These are phyloP conservation scores for Falco naumanni DNA, from an alignment of 2,797 vertebrate species.

Conservation along the genomic window DNA sequence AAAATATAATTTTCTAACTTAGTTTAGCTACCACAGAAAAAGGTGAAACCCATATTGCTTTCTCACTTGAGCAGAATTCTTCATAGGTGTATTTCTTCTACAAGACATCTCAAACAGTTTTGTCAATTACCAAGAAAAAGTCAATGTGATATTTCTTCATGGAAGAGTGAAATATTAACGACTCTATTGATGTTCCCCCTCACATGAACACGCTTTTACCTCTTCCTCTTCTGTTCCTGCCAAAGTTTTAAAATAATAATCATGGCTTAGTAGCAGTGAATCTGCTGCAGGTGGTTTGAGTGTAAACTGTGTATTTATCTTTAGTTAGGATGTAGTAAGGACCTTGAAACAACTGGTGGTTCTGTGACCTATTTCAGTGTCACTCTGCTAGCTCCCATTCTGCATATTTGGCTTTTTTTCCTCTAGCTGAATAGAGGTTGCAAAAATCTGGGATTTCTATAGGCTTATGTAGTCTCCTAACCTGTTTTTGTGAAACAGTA, in stretches of 20 bases:
- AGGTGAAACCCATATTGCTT: background rate
- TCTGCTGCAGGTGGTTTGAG: background rate
- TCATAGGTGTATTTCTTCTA: background rate
- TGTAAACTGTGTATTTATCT: background rate
- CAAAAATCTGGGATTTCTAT: background rate
- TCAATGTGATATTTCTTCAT: background rate
- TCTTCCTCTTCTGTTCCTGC: background rate
- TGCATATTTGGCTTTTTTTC: background rate
- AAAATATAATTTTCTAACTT: background rate
- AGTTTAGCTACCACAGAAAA: background rate
- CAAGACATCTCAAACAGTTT: background rate
- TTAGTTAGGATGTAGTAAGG: background rate
- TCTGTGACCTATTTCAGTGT: background rate
- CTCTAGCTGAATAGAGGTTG: background rate
- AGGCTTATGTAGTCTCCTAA: background rate
- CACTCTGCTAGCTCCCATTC: background rate
- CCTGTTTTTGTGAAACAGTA: background rate
- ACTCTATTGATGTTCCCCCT: background rate
- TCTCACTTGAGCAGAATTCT: background rate
- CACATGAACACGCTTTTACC: background rate
- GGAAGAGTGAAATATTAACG: background rate
- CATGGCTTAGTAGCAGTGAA: background rate
- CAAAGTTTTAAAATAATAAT: background rate
- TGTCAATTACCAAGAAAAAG: background rate
- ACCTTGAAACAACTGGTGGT: background rate